Evolutionary conservation across 2,113 vertebrate species (phyloP).

Genomic region (Laticauda colubrina): DNA sequence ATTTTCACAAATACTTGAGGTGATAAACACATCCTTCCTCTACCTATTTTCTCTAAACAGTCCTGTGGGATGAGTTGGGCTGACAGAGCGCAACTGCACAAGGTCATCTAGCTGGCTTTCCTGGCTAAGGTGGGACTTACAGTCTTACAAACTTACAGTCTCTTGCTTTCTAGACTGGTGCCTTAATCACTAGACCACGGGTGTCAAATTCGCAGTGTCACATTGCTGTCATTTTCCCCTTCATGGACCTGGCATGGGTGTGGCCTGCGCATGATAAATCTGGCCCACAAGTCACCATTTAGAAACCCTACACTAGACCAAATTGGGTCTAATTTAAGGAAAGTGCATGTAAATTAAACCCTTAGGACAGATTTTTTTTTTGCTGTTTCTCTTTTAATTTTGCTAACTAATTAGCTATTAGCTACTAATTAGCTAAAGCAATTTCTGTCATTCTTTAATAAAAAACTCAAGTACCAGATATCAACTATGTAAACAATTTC

Average conservation of each 20-base stretch:
- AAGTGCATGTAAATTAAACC: neutral
- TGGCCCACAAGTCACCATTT: too few species aligned
- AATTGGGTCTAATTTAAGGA: neutral
- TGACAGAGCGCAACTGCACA: neutral
- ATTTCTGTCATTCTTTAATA: neutral
- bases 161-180: neutral
- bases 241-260: too few species aligned
- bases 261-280: too few species aligned
- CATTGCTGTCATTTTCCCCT: too few species aligned
- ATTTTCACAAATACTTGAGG: neutral
- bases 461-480: neutral
- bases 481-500: neutral
- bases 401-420: neutral
- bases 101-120: neutral
- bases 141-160: neutral
- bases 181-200: neutral
- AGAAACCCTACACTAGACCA: too few species aligned
- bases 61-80: neutral
- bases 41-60: neutral
- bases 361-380: neutral
- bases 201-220: too few species aligned
- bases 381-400: neutral
- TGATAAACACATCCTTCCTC: neutral
- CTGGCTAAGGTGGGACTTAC: neutral
- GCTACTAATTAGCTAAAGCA: too few species aligned